phyloP scores from a whole-genome alignment of 2,888 invertebrate species.

The Chymomyza fuscimana region DNA sequence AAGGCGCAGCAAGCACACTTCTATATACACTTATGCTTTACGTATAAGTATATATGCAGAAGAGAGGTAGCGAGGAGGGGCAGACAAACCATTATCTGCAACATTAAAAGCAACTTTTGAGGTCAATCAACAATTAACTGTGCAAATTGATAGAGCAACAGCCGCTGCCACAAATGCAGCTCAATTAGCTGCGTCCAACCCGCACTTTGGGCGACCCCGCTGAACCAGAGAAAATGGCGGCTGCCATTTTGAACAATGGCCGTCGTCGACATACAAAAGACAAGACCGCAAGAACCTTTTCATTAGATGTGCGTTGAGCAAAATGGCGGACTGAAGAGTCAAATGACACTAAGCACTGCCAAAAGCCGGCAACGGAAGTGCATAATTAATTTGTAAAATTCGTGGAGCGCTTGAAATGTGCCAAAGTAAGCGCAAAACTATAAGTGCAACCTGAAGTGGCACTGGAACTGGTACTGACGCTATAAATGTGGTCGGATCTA shows the following conservation, averaged over 20 bases:
- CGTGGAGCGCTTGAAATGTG: slow-evolving; percentile 44
- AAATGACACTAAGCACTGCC: slow-evolving; percentile 16
- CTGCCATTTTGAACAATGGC: slow-evolving; percentile 29
- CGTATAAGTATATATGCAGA: not conserved
- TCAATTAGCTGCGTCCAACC: slow-evolving; percentile 63
- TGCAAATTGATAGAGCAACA: slow-evolving; percentile 60
- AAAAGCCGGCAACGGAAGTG: slow-evolving; percentile 39
- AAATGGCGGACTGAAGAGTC: not conserved
- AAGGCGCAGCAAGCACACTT: not conserved
- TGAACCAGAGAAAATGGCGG: slow-evolving; percentile 22
- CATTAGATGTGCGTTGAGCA: slow-evolving; percentile 31
- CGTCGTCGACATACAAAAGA: slow-evolving; percentile 12
- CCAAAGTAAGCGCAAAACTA: slow-evolving; percentile 39
- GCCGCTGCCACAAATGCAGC: slow-evolving; percentile 42
- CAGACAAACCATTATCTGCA: slow-evolving; percentile 46
- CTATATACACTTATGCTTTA: not conserved
- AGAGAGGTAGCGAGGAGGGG: too few relatives aligned
- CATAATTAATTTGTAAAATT: slow-evolving; percentile 67
- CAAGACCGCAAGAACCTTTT: slow-evolving; percentile 55
- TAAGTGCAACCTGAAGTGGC: slow-evolving; percentile 32
- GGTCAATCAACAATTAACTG: slow-evolving; percentile 75
- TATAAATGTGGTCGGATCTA: not conserved
- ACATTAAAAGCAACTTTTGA: slow-evolving; percentile 49
- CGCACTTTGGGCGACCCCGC: not conserved
- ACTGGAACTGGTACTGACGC: slow-evolving; percentile 9